Conservation (phyloP, 2,888 invertebrate genomes). For the Steinernema hermaphroditum region DNA sequence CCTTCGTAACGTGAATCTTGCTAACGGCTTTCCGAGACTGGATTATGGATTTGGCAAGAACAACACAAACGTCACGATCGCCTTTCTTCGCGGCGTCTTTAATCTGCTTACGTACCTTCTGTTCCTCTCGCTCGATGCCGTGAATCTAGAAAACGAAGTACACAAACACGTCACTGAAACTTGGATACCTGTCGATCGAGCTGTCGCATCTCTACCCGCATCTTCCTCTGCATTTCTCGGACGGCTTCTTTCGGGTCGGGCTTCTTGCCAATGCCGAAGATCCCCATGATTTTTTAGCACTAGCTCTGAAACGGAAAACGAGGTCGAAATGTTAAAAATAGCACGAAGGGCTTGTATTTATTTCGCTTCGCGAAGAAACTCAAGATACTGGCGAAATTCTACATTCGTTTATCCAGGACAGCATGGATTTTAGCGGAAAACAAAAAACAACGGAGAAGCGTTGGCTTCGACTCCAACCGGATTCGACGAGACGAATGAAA, state of each 20-base stretch:
- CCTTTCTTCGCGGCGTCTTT: conserved; percentile 94
- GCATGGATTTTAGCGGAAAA: not conserved
- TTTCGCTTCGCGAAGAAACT: no score
- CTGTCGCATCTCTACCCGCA: conserved; percentile 80
- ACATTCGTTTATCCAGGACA: not conserved
- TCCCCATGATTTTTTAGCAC: conserved; percentile 58
- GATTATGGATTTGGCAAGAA: conserved; percentile 63
- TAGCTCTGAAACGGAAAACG: not conserved
- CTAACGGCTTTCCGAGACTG: conserved; percentile 75
- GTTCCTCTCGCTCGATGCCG: conserved; percentile 92
- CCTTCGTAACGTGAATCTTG: conserved; percentile 92
- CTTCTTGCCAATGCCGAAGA: conserved; percentile 64
- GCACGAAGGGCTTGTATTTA: no score
- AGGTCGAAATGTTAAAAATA: not conserved
- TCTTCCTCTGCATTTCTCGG: conserved; percentile 91
- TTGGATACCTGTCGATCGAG: conserved; percentile 40
- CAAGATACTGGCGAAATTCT: no score
- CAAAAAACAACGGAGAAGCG: no score
- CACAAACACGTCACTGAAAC: not conserved
- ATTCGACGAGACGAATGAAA: no score
- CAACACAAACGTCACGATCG: conserved; percentile 86
- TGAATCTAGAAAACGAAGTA: conserved; percentile 76
- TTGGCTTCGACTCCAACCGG: no score
- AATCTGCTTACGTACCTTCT: conserved; percentile 82
- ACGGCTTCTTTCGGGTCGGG: conserved; percentile 71